These are phyloP conservation scores for Parauchenoglanis punctatus DNA, from an alignment of 2,797 vertebrate genomes.

Conservation along the genomic window DNA sequence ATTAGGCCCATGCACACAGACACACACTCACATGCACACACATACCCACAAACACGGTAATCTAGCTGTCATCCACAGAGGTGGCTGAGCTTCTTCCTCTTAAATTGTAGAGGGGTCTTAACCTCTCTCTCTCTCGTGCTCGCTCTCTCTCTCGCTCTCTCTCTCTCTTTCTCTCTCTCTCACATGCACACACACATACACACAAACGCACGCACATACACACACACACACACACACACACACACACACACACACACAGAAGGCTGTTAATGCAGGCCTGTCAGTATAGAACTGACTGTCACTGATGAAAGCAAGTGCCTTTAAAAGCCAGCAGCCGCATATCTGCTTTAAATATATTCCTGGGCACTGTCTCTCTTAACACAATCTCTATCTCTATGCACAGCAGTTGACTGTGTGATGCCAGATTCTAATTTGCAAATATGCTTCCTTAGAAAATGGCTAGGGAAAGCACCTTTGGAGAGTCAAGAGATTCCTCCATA, in stretches of 20 bases:
- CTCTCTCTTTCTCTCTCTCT: constrained; percentile 5
- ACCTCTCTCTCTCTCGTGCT: constrained; percentile 13
- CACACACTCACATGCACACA: constrained; percentile 3
- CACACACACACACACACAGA: not conserved
- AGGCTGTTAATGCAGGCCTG: constrained; percentile 38
- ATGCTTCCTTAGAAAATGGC: not conserved
- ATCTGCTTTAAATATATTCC: constrained; percentile 24
- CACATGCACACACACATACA: constrained; percentile 8
- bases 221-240: constrained; percentile 29
- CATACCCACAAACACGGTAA: not conserved
- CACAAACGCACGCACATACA: constrained; percentile 12
- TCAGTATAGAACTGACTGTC: constrained; percentile 27
- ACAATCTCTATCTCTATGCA: not conserved
- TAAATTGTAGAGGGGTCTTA: constrained; percentile 13
- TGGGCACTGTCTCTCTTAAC: constrained; percentile 10
- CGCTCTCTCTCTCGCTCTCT: constrained; percentile 10
- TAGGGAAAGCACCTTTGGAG: not conserved
- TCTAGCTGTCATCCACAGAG: constrained; percentile 8
- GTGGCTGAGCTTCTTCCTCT: constrained; percentile 31
- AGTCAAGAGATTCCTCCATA: constrained; percentile 4
- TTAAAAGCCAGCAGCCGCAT: constrained; percentile 10
- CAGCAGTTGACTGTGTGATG: too few species aligned
- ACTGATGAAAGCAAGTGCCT: constrained; percentile 23
- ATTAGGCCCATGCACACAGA: not conserved
- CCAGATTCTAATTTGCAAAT: constrained; percentile 6